Evolutionary conservation across 1,140 invertebrate species (phyloP).

Genomic region (Drosophila micromelanica): DNA sequence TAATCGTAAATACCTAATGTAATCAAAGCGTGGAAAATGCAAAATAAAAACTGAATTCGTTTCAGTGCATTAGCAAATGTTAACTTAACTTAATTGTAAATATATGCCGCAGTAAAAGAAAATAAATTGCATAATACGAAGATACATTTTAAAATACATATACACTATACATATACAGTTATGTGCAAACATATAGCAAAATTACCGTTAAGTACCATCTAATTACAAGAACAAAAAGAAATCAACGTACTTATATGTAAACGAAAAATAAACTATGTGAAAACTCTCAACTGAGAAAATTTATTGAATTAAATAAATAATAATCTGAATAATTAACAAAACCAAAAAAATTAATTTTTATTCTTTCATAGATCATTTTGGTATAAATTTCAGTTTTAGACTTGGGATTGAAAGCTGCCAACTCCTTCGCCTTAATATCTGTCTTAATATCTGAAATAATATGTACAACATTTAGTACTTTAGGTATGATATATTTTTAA

Average conservation of each 20-base stretch:
- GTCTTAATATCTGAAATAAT: too few relatives aligned
- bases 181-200: slow-evolving; percentile 66
- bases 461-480: too few relatives aligned
- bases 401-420: too few relatives aligned
- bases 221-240: slow-evolving; percentile 60
- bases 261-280: slow-evolving; percentile 68
- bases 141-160: slow-evolving; percentile 47
- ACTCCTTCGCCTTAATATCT: too few relatives aligned
- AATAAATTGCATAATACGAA: slow-evolving; percentile 21
- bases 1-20: slow-evolving; percentile 25
- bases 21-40: slow-evolving; percentile 16
- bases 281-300: slow-evolving; percentile 77
- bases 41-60: not conserved
- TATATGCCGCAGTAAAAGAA: slow-evolving; percentile 14
- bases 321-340: slow-evolving; percentile 65
- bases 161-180: slow-evolving; percentile 35
- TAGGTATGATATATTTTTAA: too few relatives aligned
- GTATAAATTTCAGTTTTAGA: too few relatives aligned
- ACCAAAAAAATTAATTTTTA: not conserved
- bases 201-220: slow-evolving; percentile 74
- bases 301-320: slow-evolving; percentile 83
- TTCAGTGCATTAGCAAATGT: slow-evolving; percentile 13
- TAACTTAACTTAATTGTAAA: slow-evolving; percentile 43
- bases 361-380: not conserved
- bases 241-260: slow-evolving; percentile 44